Evolutionary conservation across 2,113 vertebrate genomes (phyloP), one percentile per base, ranked within the genome.

Genomic region (Procapra przewalskii): DNA sequence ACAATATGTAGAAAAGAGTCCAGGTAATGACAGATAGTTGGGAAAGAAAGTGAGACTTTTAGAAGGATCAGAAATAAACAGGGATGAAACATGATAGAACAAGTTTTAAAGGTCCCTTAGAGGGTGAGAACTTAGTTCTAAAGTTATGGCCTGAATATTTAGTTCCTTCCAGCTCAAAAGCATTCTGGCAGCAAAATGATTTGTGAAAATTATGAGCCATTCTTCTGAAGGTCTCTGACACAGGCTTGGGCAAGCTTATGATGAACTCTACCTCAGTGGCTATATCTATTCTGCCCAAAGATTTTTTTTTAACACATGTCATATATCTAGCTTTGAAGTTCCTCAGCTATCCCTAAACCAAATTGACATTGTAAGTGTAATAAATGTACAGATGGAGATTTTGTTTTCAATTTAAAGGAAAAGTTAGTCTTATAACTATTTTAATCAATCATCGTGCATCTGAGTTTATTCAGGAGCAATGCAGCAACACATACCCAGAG

Each of bases 111-210:
- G 64, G 75, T 62, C 84, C 31, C 19, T 54, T 36, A 21, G 21
- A 96, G 31, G 62, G 25, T 36, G 9, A 92, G 82, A 90, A 92
- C 54, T 91, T 60, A 85, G 31, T 67, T 86, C 36, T 92, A 92
- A 71, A 95, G 36, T 54, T 85, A 86, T 64, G 19, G 21, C 52
- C 40, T 88, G 54, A 94, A 67, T 90, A 95, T 94, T 96, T 82
- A 96, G 17, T 14, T 93, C 62, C 64, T 94, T 80, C 6, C 31
- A 86, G 59, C 31, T 91, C 71, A 85, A 77, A 94, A 81, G 29
- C 36, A 96, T 96, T 84, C 40, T 86, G 77, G 55, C 75, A 94
- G 88, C 48, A 85, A 92, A 97, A 85, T 57, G 50, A 95, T 97
- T 95, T 97, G 67, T 95, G 75, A 81, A 92, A 97, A 90, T 36